phyloP scores from a whole-genome alignment of 2,888 invertebrate genomes.

The Drosophila setosimentum region DNA sequence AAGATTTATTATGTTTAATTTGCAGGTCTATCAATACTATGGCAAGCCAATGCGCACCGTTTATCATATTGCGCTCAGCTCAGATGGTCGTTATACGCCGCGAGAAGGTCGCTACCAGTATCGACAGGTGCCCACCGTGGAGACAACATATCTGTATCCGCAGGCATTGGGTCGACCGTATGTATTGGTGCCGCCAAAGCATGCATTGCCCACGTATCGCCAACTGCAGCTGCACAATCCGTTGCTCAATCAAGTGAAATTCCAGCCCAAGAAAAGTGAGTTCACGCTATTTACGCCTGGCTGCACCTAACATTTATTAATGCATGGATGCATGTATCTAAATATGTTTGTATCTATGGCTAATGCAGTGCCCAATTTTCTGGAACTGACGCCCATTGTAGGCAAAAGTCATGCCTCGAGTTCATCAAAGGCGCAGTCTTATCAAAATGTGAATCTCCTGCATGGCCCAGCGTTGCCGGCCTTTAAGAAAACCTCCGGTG shows the following conservation, averaged over 20 bases:
- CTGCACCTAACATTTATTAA: constrained; percentile 12
- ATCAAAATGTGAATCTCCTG: constrained; percentile 82
- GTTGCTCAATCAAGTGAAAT: constrained; percentile 81
- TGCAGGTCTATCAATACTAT: constrained; percentile 83
- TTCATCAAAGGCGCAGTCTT: constrained; percentile 72
- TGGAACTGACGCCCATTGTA: constrained; percentile 65
- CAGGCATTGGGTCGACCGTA: constrained; percentile 81
- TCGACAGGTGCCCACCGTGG: constrained; percentile 85
- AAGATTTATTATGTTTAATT: background rate
- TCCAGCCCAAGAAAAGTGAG: constrained; percentile 82
- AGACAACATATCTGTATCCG: constrained; percentile 87
- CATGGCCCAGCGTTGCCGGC: constrained; percentile 65
- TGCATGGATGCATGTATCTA: background rate
- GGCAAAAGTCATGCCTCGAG: constrained; percentile 67
- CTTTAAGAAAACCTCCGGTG: constrained; percentile 63
- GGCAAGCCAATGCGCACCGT: constrained; percentile 82
- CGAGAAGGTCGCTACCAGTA: constrained; percentile 86
- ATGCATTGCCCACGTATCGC: constrained; percentile 79
- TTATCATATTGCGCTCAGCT: constrained; percentile 85
- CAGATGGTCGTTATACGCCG: constrained; percentile 86
- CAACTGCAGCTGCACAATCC: constrained; percentile 82
- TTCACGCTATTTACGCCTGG: constrained; percentile 31
- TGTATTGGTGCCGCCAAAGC: constrained; percentile 64
- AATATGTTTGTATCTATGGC: background rate
- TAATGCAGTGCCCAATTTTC: constrained; percentile 68